Percentiles rank a stretch among this genome's conserved stretches.
Evolutionary conservation across 92 coral and sea anemone genomes (phyloP).

Genomic region (Phymanthus crucifer): DNA sequence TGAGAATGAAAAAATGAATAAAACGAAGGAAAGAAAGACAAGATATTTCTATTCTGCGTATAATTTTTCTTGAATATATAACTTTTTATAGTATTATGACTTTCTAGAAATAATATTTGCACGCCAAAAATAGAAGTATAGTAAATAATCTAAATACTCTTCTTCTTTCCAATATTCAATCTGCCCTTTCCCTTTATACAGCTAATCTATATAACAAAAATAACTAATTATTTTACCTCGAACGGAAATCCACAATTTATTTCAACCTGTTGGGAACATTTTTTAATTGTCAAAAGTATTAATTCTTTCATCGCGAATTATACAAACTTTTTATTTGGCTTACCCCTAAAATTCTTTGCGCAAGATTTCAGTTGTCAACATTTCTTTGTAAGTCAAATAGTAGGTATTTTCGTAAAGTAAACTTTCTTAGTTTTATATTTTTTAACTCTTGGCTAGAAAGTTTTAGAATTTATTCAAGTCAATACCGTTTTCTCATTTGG

Average conservation of each 20-base stretch:
- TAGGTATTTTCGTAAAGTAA: neutral
- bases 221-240: neutral
- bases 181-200: neutral
- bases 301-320: neutral
- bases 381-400: neutral
- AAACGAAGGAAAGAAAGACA: too few relatives aligned
- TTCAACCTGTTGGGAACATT: neutral
- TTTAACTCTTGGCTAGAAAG: neutral
- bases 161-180: too few relatives aligned
- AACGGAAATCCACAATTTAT: neutral
- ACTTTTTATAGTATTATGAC: too few relatives aligned
- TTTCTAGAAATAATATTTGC: too few relatives aligned
- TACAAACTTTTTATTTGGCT: neutral
- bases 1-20: too few relatives aligned
- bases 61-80: too few relatives aligned
- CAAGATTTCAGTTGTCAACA: neutral
- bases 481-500: neutral
- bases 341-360: neutral
- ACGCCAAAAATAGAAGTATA: neutral
- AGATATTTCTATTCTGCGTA: too few relatives aligned
- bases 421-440: neutral
- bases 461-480: neutral
- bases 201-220: neutral
- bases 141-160: neutral
- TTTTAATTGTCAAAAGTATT: neutral